Conservation (phyloP, 2,113 vertebrate species). For the Macquaria australasica region DNA sequence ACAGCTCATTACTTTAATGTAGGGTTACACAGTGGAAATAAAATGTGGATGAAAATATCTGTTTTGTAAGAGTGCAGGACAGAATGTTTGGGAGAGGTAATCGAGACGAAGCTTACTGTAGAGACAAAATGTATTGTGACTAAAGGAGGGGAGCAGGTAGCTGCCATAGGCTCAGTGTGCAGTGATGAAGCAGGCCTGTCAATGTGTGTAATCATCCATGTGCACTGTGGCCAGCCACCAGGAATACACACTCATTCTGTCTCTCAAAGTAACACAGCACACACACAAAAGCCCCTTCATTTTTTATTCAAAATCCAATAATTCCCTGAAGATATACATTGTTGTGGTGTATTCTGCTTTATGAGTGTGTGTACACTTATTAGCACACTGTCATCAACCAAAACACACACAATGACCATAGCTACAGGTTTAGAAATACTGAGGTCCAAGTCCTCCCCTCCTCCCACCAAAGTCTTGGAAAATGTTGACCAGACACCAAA, state of each 20-base stretch:
- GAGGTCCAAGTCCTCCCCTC: too few species aligned
- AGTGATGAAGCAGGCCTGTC: constrained; percentile 60
- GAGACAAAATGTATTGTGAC: constrained; percentile 10
- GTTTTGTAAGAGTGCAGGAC: not conserved
- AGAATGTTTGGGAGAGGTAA: constrained; percentile 8
- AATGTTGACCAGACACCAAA: too few species aligned
- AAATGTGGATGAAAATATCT: constrained; percentile 8
- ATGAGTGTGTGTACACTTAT: not conserved
- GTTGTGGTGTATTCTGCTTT: not conserved
- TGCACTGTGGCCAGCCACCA: constrained; percentile 41
- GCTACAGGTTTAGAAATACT: too few species aligned
- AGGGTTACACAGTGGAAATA: constrained; percentile 30
- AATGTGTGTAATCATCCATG: constrained; percentile 70
- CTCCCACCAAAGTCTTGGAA: too few species aligned
- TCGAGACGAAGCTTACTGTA: not conserved
- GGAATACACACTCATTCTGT: not conserved
- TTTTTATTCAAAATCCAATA: constrained; percentile 14
- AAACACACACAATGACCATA: not conserved
- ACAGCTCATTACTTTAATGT: constrained; percentile 66
- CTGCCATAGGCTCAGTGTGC: constrained; percentile 29
- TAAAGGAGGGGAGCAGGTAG: constrained; percentile 26
- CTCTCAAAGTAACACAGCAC: constrained; percentile 26
- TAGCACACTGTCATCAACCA: not conserved
- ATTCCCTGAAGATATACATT: constrained; percentile 1
- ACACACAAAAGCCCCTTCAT: not conserved